A percentile compares a stretch with the other conserved stretches of the same genome.
Conservation (phyloP, 2,797 vertebrate species). For the Enteromius trimaculatus region DNA sequence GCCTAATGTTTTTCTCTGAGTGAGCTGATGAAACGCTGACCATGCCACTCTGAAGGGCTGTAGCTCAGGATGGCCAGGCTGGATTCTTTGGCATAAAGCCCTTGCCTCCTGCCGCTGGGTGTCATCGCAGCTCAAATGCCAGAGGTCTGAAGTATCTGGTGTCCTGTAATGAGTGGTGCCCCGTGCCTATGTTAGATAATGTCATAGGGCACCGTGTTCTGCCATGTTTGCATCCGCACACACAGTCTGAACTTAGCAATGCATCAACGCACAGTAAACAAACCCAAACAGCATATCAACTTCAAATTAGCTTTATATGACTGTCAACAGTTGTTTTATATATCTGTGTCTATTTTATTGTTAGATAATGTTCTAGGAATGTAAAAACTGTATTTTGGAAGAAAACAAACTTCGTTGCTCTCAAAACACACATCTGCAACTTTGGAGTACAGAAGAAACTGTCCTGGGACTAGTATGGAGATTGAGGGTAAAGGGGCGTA, state of each 20-base stretch:
- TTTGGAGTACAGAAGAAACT: neutral
- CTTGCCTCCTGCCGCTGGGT: constrained; percentile 42
- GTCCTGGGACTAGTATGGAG: constrained; percentile 11
- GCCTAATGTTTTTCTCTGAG: neutral
- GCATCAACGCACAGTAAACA: constrained; percentile 7
- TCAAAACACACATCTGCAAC: neutral
- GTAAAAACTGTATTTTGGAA: neutral
- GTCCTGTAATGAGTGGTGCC: constrained; percentile 62
- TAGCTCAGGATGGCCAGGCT: constrained; percentile 33
- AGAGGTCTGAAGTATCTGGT: constrained; percentile 75
- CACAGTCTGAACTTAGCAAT: neutral
- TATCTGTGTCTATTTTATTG: neutral
- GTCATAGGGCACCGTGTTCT: constrained; percentile 52
- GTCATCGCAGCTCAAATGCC: constrained; percentile 67
- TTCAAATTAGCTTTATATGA: neutral
- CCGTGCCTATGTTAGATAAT: constrained; percentile 62
- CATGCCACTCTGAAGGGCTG: constrained; percentile 22
- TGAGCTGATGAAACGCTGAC: constrained; percentile 2
- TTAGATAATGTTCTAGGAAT: neutral
- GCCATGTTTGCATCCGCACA: constrained; percentile 24
- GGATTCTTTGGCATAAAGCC: constrained; percentile 35
- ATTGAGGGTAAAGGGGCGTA: constrained; percentile 61
- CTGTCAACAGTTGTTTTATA: neutral
- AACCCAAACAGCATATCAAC: neutral
- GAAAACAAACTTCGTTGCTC: neutral